Evolutionary conservation across 1,140 invertebrate genomes (phyloP), one percentile per base, ranked within the genome.

Genomic region (Samia ricini): DNA sequence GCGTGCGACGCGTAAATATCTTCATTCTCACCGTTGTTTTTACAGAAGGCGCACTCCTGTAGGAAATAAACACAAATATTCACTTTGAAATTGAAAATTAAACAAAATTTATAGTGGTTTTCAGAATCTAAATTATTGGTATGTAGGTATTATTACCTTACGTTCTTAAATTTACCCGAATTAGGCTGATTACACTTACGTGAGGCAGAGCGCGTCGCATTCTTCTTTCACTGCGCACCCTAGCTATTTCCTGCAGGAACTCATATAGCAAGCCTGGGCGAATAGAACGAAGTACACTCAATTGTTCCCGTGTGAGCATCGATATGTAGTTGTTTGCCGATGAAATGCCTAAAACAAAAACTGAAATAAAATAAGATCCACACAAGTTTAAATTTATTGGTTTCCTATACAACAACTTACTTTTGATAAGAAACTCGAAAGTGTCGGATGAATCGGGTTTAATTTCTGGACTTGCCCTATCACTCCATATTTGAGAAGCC

Each of bases 11-110:
- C 91, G 71, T 95, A 95, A 63, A 93, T 92, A 23, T 88, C 86
- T 15, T 92, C 91, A 4, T 92, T 91, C 76, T 95, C 94, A 0
- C 94, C 94, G 73, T 96, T 96, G 72, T 95, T 96, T 72, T 93
- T 94, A 75, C 95, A 96, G 77, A 96, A 96, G 1, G 93, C 93
- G 74, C 95, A 96, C 58, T 89, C 86, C 86, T 89, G 60, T 18
- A 4, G 10, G 18, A 24, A n/a, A 50, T 6, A 7, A 23, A 50
- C 8, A 50, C 1, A 57, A 36, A 21, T 51, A 15, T 18, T 50
- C 2, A 50, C 7, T 18, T 5, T 3, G 48, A 36, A 4, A 42
- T 42, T 42, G 10, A 42, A 42, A 42, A n/a, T 42, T 10, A 15
- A 42, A 42, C 36, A n/a, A 42, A 2, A 15, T 42, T 1, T 15